Evolutionary conservation across 2,797 vertebrate genomes (phyloP).

Genomic region (Clarias platycephalus): DNA sequence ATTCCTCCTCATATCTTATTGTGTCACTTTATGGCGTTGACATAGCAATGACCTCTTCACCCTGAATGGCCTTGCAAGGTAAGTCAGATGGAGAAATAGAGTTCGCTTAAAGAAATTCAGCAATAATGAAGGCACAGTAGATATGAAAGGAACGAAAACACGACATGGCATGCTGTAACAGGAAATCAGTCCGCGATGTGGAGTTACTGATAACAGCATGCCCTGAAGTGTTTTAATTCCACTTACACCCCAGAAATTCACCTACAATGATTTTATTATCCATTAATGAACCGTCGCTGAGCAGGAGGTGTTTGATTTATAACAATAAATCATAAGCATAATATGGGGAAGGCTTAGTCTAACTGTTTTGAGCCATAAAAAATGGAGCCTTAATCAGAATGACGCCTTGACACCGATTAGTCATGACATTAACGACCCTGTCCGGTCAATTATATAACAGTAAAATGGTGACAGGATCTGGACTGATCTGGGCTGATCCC

Average conservation of each 20-base stretch:
- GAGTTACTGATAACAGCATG: not conserved
- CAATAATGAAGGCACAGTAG: not conserved
- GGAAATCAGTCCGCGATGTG: not conserved
- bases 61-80: not conserved
- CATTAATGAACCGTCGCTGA: not conserved
- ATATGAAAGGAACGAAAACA: not conserved
- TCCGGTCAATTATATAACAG: too few relatives aligned
- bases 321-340: not conserved
- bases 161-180: not conserved
- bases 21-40: not conserved
- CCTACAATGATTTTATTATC: not conserved
- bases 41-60: not conserved
- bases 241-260: not conserved
- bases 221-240: not conserved
- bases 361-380: not conserved
- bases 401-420: too few relatives aligned
- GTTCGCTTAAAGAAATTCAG: not conserved
- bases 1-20: not conserved
- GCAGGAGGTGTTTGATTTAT: not conserved
- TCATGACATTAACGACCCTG: too few relatives aligned
- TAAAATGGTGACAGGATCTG: too few relatives aligned
- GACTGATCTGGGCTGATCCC: too few relatives aligned
- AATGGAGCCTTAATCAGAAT: not conserved
- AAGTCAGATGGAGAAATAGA: not conserved
- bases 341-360: not conserved